phyloP scores from a whole-genome alignment of 1,140 invertebrate species.

The Papilio dardanus region DNA sequence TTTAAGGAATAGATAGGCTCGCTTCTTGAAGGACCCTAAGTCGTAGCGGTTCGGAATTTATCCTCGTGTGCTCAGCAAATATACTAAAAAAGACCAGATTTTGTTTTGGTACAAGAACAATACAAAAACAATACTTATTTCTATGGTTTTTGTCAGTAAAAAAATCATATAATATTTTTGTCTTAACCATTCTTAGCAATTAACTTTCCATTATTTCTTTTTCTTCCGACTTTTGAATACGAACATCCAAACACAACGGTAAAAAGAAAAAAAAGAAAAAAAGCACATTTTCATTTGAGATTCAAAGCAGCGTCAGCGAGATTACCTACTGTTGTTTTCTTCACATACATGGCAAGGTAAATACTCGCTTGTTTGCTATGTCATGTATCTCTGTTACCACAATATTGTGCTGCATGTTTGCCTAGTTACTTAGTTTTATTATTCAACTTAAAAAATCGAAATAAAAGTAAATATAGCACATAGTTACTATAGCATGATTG shows the following conservation, averaged over 20 bases:
- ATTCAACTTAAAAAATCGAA: no score
- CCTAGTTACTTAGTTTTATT: neutral
- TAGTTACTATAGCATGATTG: no score
- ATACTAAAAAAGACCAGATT: no score
- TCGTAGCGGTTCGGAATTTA: no score
- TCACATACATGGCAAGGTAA: conserved; percentile 7
- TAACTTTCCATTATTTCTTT: neutral
- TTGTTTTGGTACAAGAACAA: no score
- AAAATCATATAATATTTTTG: no score
- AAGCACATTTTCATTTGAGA: conserved; percentile 14
- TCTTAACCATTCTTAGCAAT: neutral
- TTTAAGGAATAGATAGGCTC: no score
- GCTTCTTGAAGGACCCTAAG: no score
- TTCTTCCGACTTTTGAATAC: neutral
- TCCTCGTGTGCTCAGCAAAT: no score
- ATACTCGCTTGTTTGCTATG: neutral
- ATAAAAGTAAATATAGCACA: no score
- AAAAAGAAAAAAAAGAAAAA: neutral
- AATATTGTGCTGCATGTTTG: conserved; percentile 5
- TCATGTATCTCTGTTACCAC: neutral
- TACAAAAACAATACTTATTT: no score
- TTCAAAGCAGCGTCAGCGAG: conserved; percentile 10
- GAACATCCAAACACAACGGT: neutral
- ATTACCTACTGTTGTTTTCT: conserved; percentile 21
- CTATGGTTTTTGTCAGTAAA: no score